These are phyloP conservation scores for Ranitomeya variabilis DNA, from an alignment of 2,113 vertebrate genomes.

Conservation along the genomic window DNA sequence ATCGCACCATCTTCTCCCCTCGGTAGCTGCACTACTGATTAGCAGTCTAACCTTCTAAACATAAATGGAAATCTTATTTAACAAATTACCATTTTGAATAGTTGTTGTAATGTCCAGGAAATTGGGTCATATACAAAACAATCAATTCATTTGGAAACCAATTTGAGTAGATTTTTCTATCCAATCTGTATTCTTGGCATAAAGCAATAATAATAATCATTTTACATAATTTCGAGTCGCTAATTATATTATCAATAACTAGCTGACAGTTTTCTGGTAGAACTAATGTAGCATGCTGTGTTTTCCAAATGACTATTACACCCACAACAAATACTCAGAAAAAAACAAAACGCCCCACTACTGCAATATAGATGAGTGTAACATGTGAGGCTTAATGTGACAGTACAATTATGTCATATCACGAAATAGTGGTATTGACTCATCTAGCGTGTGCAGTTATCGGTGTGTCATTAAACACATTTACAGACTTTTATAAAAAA, in stretches of 20 bases:
- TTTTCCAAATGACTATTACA: background rate
- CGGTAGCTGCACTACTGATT: background rate
- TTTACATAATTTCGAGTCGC: background rate
- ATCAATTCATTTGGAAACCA: background rate
- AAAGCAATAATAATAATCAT: background rate
- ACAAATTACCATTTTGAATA: background rate
- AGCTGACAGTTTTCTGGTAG: constrained; percentile 2
- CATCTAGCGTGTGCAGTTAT: background rate
- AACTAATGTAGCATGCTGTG: background rate
- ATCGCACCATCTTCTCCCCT: background rate
- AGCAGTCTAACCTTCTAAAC: background rate
- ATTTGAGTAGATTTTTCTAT: background rate
- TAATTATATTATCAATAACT: constrained; percentile 23
- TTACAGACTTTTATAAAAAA: background rate
- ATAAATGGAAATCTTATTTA: background rate
- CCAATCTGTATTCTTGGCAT: background rate
- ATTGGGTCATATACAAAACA: background rate
- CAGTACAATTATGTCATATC: background rate
- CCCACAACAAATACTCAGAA: constrained; percentile 13
- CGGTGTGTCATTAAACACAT: constrained; percentile 5
- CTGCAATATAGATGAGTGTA: background rate
- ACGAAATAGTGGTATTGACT: constrained; percentile 6
- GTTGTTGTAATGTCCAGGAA: background rate
- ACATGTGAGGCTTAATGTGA: background rate
- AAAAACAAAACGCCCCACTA: background rate